Evolutionary conservation across 2,797 vertebrate genomes (phyloP).

Genomic region (Manis javanica): DNA sequence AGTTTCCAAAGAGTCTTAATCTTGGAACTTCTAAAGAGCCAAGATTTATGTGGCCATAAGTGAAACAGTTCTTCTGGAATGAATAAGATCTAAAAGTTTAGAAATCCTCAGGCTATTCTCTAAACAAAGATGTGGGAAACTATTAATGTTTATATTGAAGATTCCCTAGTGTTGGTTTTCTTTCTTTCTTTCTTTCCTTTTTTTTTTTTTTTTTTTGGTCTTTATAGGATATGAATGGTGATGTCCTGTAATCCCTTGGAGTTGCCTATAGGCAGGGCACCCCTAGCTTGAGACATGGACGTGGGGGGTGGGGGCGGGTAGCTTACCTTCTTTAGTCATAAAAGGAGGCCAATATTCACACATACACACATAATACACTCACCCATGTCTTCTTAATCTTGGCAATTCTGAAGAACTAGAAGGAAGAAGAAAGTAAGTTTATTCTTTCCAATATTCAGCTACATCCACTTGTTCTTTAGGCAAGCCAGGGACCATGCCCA

Average conservation of each 20-base stretch:
- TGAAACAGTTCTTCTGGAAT: constrained; percentile 89
- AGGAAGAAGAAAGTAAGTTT: not conserved
- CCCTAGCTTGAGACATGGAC: not conserved
- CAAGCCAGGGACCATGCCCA: not conserved
- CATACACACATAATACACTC: not conserved
- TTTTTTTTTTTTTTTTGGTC: constrained; percentile 75
- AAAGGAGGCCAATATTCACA: not conserved
- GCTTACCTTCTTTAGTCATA: not conserved
- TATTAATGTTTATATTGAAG: constrained; percentile 91
- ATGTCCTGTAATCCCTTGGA: constrained; percentile 78
- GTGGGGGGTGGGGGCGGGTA: not conserved
- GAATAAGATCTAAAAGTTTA: constrained; percentile 90
- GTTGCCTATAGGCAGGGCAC: not conserved
- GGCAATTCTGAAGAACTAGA: not conserved
- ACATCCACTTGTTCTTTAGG: not conserved
- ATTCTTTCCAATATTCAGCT: not conserved
- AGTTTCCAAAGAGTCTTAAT: constrained; percentile 73
- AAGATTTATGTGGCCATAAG: constrained; percentile 88
- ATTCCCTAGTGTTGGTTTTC: constrained; percentile 84
- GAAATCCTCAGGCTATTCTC: constrained; percentile 89
- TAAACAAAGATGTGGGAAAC: constrained; percentile 93
- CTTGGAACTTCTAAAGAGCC: constrained; percentile 78
- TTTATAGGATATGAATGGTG: constrained; percentile 85
- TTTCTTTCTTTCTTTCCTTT: not conserved
- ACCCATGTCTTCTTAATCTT: not conserved